phyloP scores from a whole-genome alignment of 2,888 invertebrate genomes.

The Caenorhabditis uteleia region DNA sequence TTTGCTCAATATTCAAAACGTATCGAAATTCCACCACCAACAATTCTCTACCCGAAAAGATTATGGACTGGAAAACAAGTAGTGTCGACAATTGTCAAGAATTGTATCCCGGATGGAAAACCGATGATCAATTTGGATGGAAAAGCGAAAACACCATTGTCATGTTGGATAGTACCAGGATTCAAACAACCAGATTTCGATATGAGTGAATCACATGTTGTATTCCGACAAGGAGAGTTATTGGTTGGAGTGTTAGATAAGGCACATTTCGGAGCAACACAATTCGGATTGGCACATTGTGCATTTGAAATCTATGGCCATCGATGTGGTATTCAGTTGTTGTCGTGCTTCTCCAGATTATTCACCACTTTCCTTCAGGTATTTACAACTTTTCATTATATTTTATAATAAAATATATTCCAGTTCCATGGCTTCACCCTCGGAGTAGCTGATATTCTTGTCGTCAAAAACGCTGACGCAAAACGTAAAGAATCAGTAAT shows the following conservation, averaged over 20 bases:
- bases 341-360: slow-evolving; percentile 88
- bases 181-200: slow-evolving; percentile 43
- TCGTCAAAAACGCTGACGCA: slow-evolving; percentile 78
- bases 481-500: slow-evolving; percentile 74
- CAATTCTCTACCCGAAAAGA: slow-evolving; percentile 83
- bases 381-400: neutral
- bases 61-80: slow-evolving; percentile 98
- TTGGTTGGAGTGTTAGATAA: slow-evolving; percentile 92
- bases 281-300: slow-evolving; percentile 91
- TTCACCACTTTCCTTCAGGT: slow-evolving; percentile 88
- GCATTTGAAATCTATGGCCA: slow-evolving; percentile 95
- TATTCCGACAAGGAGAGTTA: slow-evolving; percentile 81
- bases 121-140: slow-evolving; percentile 78
- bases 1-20: slow-evolving; percentile 74
- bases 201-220: slow-evolving; percentile 90
- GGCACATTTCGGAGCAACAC: slow-evolving; percentile 92
- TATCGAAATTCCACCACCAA: slow-evolving; percentile 77
- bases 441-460: slow-evolving; percentile 91
- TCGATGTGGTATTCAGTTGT: slow-evolving; percentile 80
- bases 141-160: slow-evolving; percentile 78
- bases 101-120: slow-evolving; percentile 81
- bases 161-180: slow-evolving; percentile 69
- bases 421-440: slow-evolving; percentile 84
- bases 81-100: slow-evolving; percentile 85
- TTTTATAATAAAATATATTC: slow-evolving; percentile 13